Conservation (phyloP, 1,140 invertebrate species). For the Ceratoteleas bidentatus region DNA sequence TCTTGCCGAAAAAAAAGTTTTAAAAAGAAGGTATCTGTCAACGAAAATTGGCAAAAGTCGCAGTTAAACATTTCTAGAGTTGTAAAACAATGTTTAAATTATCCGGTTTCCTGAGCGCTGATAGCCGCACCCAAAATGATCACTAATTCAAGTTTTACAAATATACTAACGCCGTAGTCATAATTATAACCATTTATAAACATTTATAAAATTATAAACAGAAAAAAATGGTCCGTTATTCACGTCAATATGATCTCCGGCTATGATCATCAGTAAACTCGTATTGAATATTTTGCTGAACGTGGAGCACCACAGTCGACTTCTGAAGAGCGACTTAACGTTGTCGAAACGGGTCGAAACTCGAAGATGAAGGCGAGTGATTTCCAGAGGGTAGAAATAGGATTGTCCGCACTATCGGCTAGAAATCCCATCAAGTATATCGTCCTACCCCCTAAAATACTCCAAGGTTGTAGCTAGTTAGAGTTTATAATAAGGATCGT, state of each 20-base stretch:
- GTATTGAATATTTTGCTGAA: constrained; percentile 37
- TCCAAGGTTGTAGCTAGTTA: constrained; percentile 77
- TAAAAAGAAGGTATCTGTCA: no score
- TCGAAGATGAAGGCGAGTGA: constrained; percentile 76
- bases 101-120: no score
- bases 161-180: no score
- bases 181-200: no score
- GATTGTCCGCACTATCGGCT: constrained; percentile 82
- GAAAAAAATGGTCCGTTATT: no score
- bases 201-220: no score
- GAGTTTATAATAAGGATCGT: constrained; percentile 82
- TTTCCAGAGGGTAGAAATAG: constrained; percentile 79
- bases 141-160: no score
- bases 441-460: constrained; percentile 74
- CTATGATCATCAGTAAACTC: constrained; percentile 16
- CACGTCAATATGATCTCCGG: neutral
- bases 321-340: constrained; percentile 68
- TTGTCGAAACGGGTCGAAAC: constrained; percentile 71
- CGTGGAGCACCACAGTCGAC: constrained; percentile 54
- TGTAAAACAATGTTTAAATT: no score
- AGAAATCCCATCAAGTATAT: constrained; percentile 82
- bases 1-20: no score
- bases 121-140: no score
- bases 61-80: no score
- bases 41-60: no score